phyloP scores from a whole-genome alignment of 92 coral and sea anemone genomes.

The Parazoanthus darwini region DNA sequence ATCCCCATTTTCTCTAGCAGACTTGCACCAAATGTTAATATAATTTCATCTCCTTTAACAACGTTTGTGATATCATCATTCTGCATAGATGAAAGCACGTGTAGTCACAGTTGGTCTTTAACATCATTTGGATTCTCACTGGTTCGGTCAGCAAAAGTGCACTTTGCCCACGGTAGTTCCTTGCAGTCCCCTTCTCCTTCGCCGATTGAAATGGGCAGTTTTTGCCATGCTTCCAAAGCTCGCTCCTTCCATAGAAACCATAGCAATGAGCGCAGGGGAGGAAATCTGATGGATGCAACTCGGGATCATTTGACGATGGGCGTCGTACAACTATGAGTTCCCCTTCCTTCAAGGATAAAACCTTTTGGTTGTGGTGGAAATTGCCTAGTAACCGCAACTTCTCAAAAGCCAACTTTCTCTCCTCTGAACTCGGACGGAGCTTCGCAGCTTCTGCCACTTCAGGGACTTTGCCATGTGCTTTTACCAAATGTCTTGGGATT shows the following conservation, averaged over 20 bases:
- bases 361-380: constrained; percentile 24
- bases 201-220: background rate
- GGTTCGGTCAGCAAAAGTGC: background rate
- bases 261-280: constrained; percentile 34
- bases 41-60: constrained; percentile 16
- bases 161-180: background rate
- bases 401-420: background rate
- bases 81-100: constrained; percentile 29
- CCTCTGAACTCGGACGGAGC: too few relatives aligned
- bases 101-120: background rate
- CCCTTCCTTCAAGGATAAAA: constrained; percentile 12
- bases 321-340: constrained; percentile 27
- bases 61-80: constrained; percentile 32
- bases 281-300: background rate
- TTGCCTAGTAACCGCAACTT: constrained; percentile 14
- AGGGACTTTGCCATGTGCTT: too few relatives aligned
- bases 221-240: constrained; percentile 20
- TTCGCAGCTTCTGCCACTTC: too few relatives aligned
- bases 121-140: background rate
- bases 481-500: too few relatives aligned
- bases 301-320: background rate
- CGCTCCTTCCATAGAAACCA: constrained; percentile 1
- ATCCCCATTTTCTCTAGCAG: constrained; percentile 34
- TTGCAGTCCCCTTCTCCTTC: background rate
- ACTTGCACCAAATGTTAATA: constrained; percentile 39